Conservation (phyloP, 2,797 vertebrate species). For the Sebastes taczanowskii region DNA sequence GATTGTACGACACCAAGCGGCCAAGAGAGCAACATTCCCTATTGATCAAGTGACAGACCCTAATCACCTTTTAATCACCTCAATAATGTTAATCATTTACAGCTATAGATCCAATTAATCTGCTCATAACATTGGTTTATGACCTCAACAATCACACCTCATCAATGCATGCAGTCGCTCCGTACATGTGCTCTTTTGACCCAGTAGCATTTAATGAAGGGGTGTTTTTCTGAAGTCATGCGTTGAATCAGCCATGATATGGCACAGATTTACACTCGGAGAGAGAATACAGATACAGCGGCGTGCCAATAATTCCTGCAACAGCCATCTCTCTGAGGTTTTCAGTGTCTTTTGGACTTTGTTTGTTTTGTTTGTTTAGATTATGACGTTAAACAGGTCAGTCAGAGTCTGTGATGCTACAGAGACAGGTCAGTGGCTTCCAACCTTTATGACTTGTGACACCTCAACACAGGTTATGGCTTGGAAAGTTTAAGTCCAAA, state of each 20-base stretch:
- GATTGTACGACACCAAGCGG: not conserved
- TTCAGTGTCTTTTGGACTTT: conserved; percentile 51
- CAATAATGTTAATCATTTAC: conserved; percentile 11
- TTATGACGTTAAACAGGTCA: not conserved
- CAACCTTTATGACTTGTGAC: not conserved
- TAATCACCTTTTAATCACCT: conserved; percentile 8
- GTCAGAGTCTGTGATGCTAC: not conserved
- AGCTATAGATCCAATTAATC: conserved; percentile 56
- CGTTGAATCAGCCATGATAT: not conserved
- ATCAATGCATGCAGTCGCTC: not conserved
- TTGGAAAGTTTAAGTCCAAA: not conserved
- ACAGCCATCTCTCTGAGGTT: conserved; percentile 6
- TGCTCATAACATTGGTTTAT: conserved; percentile 38
- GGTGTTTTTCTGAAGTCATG: not conserved
- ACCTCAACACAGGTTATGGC: not conserved
- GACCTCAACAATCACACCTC: conserved; percentile 7
- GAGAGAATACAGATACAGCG: not conserved
- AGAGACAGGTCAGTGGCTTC: not conserved
- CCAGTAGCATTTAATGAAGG: not conserved
- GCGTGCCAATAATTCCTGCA: conserved; percentile 9
- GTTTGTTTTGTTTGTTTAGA: conserved; percentile 22
- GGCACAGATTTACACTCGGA: not conserved
- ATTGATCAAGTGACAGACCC: not conserved
- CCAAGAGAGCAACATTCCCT: not conserved
- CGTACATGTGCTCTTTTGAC: not conserved